phyloP scores from a whole-genome alignment of 2,113 vertebrate species.

The Myotis davidii region DNA sequence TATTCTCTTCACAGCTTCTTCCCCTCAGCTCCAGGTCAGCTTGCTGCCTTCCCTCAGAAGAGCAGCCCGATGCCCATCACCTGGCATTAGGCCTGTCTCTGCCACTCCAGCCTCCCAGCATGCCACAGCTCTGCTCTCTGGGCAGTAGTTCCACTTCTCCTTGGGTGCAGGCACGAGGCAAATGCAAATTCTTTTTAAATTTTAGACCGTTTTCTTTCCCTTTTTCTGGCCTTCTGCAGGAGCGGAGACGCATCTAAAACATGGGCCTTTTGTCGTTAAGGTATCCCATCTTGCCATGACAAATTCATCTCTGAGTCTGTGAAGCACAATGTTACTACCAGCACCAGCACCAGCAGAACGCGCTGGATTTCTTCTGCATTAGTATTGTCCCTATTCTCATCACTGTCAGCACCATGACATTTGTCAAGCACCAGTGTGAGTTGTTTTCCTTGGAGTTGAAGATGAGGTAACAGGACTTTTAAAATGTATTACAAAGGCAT shows the following conservation, averaged over 20 bases:
- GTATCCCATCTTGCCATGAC: neutral
- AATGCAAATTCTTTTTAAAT: rapidly evolving
- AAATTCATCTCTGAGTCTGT: neutral
- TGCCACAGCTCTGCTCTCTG: rapidly evolving
- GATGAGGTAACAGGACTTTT: neutral
- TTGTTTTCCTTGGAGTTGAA: neutral
- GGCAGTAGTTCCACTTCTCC: rapidly evolving
- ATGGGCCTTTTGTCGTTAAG: neutral
- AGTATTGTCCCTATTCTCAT: neutral
- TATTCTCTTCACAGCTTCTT: neutral
- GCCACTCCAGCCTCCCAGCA: neutral
- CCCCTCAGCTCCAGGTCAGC: neutral
- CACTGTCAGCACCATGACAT: neutral
- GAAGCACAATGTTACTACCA: neutral
- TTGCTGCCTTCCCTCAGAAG: neutral
- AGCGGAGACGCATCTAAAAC: neutral
- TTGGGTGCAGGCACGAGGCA: no score
- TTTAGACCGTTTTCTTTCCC: neutral
- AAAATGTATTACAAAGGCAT: neutral
- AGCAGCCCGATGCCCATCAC: neutral
- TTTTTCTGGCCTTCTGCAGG: neutral
- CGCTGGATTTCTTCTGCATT: neutral
- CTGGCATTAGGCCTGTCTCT: neutral
- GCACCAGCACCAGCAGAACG: neutral
- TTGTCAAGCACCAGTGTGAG: neutral